These are phyloP conservation scores for Camelus bactrianus DNA, from an alignment of 2,113 vertebrate genomes.

Conservation along the genomic window DNA sequence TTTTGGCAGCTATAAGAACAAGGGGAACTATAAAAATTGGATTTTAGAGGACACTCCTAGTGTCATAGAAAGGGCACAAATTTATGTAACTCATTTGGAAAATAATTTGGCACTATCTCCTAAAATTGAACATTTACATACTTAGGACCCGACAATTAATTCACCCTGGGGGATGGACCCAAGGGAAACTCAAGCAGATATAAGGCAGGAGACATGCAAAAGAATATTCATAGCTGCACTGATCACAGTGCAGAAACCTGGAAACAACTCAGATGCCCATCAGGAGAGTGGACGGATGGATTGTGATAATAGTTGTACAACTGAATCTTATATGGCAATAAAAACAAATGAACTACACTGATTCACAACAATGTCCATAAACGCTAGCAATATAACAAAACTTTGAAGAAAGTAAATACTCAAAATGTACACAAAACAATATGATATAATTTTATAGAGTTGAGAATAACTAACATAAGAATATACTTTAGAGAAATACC, in stretches of 20 bases:
- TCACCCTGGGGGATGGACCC: background rate
- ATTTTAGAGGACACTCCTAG: conserved; percentile 40
- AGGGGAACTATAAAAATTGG: background rate
- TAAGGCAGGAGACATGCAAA: background rate
- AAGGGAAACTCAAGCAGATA: background rate
- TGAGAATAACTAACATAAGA: conserved; percentile 19
- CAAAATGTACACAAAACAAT: background rate
- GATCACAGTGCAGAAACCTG: background rate
- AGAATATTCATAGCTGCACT: background rate
- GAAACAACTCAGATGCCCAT: background rate
- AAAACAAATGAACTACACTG: conserved; percentile 49
- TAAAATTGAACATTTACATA: conserved; percentile 18
- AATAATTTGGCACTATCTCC: conserved; percentile 2
- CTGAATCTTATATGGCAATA: background rate
- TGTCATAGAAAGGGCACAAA: conserved; percentile 14
- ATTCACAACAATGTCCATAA: background rate
- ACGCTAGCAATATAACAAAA: background rate
- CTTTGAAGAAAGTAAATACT: background rate
- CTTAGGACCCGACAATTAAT: background rate
- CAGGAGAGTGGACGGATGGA: background rate
- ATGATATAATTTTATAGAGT: background rate
- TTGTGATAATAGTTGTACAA: background rate
- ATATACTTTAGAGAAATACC: conserved; percentile 2
- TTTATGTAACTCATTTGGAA: conserved; percentile 58
- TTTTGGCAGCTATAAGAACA: conserved; percentile 43